Evolutionary conservation across 2,113 vertebrate genomes (phyloP).

Genomic region (Taxidea taxus): DNA sequence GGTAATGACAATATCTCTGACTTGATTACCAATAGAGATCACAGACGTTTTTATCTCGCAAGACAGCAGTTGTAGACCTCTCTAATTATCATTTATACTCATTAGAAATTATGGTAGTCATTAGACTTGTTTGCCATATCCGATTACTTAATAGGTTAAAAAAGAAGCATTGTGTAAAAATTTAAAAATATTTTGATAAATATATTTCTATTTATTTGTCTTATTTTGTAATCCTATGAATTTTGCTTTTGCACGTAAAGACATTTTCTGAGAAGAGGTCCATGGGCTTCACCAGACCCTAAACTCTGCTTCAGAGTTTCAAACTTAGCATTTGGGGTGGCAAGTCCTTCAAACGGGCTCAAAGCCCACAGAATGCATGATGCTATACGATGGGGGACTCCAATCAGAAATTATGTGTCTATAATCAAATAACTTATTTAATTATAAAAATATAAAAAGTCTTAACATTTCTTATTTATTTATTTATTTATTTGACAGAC

Average conservation of each 20-base stretch:
- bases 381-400: no score
- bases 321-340: background rate
- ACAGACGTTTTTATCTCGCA: background rate
- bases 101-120: background rate
- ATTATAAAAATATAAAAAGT: background rate
- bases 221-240: background rate
- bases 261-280: background rate
- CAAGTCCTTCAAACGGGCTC: background rate
- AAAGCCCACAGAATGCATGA: background rate
- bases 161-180: background rate
- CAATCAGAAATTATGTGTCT: background rate
- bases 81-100: background rate
- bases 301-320: background rate
- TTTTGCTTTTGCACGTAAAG: background rate
- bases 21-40: background rate
- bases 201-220: background rate
- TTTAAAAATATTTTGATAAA: background rate
- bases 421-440: background rate
- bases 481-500: no score
- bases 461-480: background rate
- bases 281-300: background rate
- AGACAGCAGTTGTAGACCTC: background rate
- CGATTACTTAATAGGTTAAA: background rate
- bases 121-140: background rate
- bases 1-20: background rate